A percentile compares a stretch with the other conserved stretches of the same genome.
Evolutionary conservation across 2,797 vertebrate genomes (phyloP).

Genomic region (Miichthys miiuy): DNA sequence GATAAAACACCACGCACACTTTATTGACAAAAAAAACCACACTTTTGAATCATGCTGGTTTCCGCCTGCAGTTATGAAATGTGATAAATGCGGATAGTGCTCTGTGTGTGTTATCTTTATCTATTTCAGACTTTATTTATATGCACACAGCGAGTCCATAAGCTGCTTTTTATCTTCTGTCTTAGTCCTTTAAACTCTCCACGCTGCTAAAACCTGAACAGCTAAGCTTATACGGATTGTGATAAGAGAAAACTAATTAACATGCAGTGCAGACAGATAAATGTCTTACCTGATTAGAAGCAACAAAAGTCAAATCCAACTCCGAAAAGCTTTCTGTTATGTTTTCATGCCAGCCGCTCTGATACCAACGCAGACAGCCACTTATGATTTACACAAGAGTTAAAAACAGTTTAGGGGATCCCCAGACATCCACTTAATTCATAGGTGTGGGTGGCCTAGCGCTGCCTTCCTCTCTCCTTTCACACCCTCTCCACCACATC

Average conservation of each 20-base stretch:
- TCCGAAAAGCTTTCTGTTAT: constrained; percentile 10
- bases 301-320: constrained; percentile 27
- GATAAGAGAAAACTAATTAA: constrained; percentile 37
- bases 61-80: constrained; percentile 43
- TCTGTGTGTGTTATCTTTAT: not conserved
- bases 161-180: constrained; percentile 18
- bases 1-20: constrained; percentile 46
- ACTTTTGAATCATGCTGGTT: constrained; percentile 22
- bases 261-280: constrained; percentile 26
- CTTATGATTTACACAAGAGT: constrained; percentile 14
- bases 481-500: constrained; percentile 26
- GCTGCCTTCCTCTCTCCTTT: constrained; percentile 22
- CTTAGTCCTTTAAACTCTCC: constrained; percentile 16
- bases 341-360: constrained; percentile 1
- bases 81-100: constrained; percentile 31
- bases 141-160: not conserved
- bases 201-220: constrained; percentile 23
- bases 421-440: constrained; percentile 34
- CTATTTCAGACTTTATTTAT: constrained; percentile 14
- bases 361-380: not conserved
- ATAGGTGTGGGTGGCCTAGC: constrained; percentile 38
- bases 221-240: constrained; percentile 12
- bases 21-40: constrained; percentile 46
- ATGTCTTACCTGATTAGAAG: constrained; percentile 33
- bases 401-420: constrained; percentile 29